Evolutionary conservation across 2,113 vertebrate species (phyloP).

Genomic region (Naja naja): DNA sequence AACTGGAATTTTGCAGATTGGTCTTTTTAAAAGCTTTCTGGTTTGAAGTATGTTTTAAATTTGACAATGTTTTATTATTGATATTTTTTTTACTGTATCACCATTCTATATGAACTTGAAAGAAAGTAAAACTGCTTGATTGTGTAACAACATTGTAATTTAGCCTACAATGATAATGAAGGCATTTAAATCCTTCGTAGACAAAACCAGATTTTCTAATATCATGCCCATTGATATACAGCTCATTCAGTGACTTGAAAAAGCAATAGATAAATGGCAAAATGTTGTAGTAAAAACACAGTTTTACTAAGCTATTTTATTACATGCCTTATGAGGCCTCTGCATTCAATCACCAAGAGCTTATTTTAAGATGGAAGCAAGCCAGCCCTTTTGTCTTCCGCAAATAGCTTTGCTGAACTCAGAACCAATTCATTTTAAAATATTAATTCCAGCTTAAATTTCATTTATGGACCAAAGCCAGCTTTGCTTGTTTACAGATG

Average conservation of each 20-base stretch:
- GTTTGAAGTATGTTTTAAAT: not conserved
- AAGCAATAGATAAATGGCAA: slow-evolving; percentile 21
- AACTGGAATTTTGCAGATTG: not conserved
- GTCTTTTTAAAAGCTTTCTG: not conserved
- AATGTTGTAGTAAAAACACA: not conserved
- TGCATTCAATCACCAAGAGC: slow-evolving; percentile 36
- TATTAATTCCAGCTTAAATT: slow-evolving; percentile 36
- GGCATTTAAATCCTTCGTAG: not conserved
- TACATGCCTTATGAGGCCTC: slow-evolving; percentile 39
- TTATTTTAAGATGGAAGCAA: slow-evolving; percentile 27
- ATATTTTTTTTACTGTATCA: not conserved
- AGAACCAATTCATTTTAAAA: slow-evolving; percentile 43
- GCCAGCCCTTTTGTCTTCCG: slow-evolving; percentile 38
- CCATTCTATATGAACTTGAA: not conserved
- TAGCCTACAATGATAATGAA: not conserved
- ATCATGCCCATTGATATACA: not conserved
- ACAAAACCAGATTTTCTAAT: not conserved
- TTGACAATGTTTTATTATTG: not conserved
- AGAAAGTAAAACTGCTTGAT: not conserved
- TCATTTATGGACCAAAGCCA: slow-evolving; percentile 39
- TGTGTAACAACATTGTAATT: not conserved
- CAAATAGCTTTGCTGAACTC: slow-evolving; percentile 30
- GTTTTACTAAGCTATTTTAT: slow-evolving; percentile 21
- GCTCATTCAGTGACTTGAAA: not conserved
- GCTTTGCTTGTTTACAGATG: slow-evolving; percentile 42